Conservation (phyloP, 2,113 vertebrate species). For the Tragelaphus imberbis region DNA sequence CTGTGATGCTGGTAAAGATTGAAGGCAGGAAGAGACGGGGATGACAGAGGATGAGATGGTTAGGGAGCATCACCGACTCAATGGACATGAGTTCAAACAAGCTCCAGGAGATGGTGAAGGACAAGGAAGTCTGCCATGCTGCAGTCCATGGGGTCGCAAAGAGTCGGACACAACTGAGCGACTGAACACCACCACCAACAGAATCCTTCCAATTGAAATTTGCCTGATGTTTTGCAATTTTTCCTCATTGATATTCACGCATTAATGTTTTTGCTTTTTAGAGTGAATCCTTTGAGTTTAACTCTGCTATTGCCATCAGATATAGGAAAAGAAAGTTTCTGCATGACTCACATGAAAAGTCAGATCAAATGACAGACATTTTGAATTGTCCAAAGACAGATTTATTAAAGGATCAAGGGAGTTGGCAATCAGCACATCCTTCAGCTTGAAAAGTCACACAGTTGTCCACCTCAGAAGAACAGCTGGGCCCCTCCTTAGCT, state of each 20-base stretch:
- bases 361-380: constrained; percentile 24
- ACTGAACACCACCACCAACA: not conserved
- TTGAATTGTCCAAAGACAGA: not conserved
- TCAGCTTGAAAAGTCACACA: not conserved
- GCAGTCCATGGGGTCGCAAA: not conserved
- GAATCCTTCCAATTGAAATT: not conserved
- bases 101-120: not conserved
- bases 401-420: not conserved
- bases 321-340: not conserved
- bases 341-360: constrained; percentile 18
- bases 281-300: not conserved
- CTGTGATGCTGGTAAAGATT: not conserved
- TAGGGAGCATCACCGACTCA: not conserved
- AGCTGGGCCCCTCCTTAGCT: not conserved
- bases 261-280: not conserved
- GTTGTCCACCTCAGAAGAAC: not conserved
- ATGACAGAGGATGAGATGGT: not conserved
- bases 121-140: not conserved
- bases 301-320: not conserved
- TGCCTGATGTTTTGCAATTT: not conserved
- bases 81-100: not conserved
- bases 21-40: not conserved
- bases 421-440: not conserved
- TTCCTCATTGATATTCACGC: not conserved
- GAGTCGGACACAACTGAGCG: not conserved